Base-by-base conservation (phyloP, 2,797 vertebrate genomes). In the Tiaroga cobitis region DNA sequence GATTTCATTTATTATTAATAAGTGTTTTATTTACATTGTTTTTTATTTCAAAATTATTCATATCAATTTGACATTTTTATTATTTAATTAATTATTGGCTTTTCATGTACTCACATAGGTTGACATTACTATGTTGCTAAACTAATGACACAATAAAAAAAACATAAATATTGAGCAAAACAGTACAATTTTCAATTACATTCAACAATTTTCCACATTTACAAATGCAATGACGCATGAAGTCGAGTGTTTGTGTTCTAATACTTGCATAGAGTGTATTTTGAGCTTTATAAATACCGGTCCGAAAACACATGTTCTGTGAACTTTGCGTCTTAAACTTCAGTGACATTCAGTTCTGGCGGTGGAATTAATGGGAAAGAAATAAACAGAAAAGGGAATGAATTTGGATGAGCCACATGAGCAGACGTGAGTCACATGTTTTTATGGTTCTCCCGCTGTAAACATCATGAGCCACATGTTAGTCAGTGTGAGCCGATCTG, bases 361-460 rank as follows among this genome's bases (percentile, higher is more conserved):
- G 0, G 26, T 0, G 15, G 46, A 41, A 81, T 56, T 82, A 76
- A 89, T 80, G 88, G 68, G 83, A 81, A 72, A 69, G 61, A 87
- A 80, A 65, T 32, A 32, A 65, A 70, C 46, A 72, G 67, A 80
- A 32, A 43, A 43, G 37, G 82, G 87, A 85, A 84, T 90, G 67
- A 85, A 80, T 87, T 79, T 79, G 49, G 54, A 88, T 84, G 49
- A 85, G 79, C 51, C 39, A 72, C 76, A 86, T 86, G 61, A 54
- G 75, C 80, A 83, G 83, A 16, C 59, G 65, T 88, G 87, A 87
- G 84, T 90, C 87, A 85, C 74, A 89, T 75, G 88, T 85, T 87
- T 67, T 56, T 9, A 51, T 73, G 79, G 37, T 32, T 81, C 74
- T 69, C 73, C 86, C 59, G 81, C 70, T 24, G 61, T 68, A 76